Base-by-base conservation (phyloP, 1,140 invertebrate genomes). In the Campodea augens region DNA sequence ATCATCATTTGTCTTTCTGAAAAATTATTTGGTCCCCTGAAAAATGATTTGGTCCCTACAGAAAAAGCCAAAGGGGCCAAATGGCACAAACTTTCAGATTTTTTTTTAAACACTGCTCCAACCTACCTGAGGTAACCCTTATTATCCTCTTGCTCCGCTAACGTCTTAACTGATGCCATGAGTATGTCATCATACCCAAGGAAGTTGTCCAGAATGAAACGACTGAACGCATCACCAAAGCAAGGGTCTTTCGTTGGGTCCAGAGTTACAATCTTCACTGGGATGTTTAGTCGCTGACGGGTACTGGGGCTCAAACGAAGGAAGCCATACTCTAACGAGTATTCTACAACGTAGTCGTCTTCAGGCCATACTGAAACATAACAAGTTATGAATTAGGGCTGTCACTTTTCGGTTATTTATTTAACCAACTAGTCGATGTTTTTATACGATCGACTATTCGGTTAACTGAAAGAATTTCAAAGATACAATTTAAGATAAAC, bases 281-380 rank as follows among this genome's bases (percentile, higher is more conserved):
- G 87, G 52, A 97, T 90, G 57, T 89, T 88, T 1, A 96, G 68
- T 38, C 75, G 73, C 48, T 83, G 74, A 24, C 91, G 68, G 1
- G 86, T 83, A 22, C 73, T 73, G 0, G 87, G 79, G 10, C 86
- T 87, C 13, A 99, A 64, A 3, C 93, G 72, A 27, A 99, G 65
- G 59, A 96, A 90, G 1, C 95, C 93, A 64, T 98, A 96, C 61
- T 98, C 90, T 47, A 97, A 65, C 1, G 92, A 88, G 70, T 97
- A 98, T 62, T 98, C 95, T 3, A 98, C 81, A 27, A 98, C 95
- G 59, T 96, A 97, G 56, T 90, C 83, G 54, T 95, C 89, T 53
- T 90, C 83, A 59, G 73, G 64, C 77, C 78, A 81, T 43, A 74
- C 81, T 75, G 54, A 49, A 66, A 60, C n/a, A n/a, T n/a, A n/a